Evolutionary conservation across 2,113 vertebrate species (phyloP).

Genomic region (Astur gentilis): DNA sequence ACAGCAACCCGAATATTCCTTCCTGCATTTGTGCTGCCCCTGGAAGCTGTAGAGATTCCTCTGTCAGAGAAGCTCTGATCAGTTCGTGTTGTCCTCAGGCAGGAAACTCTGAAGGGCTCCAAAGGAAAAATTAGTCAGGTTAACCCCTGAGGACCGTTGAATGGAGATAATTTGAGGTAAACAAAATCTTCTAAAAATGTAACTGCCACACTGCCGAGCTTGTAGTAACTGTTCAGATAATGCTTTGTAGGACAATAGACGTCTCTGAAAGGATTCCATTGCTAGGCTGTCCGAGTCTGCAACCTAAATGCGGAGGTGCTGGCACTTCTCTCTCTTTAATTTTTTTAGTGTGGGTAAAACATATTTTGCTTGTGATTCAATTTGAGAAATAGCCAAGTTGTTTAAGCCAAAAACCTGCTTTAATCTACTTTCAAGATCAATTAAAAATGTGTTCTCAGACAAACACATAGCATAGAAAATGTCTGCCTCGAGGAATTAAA

Average conservation of each 20-base stretch:
- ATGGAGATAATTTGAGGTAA: background rate
- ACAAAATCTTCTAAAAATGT: background rate
- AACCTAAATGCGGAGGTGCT: background rate
- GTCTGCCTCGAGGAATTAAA: background rate
- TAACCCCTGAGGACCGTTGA: background rate
- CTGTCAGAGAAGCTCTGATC: background rate
- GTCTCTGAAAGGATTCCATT: background rate
- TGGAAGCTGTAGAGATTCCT: background rate
- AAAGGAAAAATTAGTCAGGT: background rate
- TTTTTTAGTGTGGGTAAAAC: background rate
- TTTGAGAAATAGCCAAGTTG: slow-evolving; percentile 26
- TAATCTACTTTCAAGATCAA: slow-evolving; percentile 44
- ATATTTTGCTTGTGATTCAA: slow-evolving; percentile 34
- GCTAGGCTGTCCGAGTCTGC: background rate
- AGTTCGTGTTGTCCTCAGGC: background rate
- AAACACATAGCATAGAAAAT: background rate
- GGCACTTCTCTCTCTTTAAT: background rate
- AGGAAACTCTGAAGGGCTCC: background rate
- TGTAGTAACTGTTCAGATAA: background rate
- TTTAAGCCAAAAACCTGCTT: slow-evolving; percentile 14
- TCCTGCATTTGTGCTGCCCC: background rate
- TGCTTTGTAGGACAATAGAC: background rate
- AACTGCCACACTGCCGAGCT: background rate
- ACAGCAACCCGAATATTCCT: background rate
- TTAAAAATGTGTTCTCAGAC: slow-evolving; percentile 29